Conservation (phyloP, 37 sponge, comb jelly and placozoan genomes). For the Petrosia ficiformis region DNA sequence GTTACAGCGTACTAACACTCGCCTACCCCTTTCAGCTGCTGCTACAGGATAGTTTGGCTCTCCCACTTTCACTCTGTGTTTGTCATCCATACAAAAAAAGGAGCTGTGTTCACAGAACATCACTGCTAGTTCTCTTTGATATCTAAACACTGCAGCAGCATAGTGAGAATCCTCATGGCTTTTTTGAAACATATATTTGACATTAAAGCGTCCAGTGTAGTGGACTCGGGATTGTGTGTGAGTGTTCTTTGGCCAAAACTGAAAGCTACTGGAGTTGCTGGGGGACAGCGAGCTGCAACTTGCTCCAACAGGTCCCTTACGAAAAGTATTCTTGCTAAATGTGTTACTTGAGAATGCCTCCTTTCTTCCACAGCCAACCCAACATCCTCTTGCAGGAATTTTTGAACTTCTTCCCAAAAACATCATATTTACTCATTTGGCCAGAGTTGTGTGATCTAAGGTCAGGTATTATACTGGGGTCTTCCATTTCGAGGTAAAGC, state of each 20-base stretch:
- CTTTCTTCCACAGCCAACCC: background rate
- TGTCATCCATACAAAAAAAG: conserved; percentile 42
- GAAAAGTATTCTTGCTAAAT: conserved; percentile 12
- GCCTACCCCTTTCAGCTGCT: conserved; percentile 51
- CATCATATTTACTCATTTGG: conserved; percentile 8
- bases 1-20: conserved; percentile 32
- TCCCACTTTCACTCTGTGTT: conserved; percentile 38
- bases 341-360: background rate
- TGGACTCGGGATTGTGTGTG: conserved; percentile 10
- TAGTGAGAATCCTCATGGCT: no score
- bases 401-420: conserved; percentile 19
- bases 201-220: conserved; percentile 43
- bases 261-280: no score
- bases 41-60: conserved; percentile 63
- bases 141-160: conserved; percentile 46
- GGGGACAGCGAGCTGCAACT: conserved; percentile 30
- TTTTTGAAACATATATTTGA: conserved; percentile 40
- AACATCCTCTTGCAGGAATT: conserved; percentile 30
- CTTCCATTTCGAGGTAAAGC: conserved; percentile 8
- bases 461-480: conserved; percentile 14
- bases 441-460: conserved; percentile 7
- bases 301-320: conserved; percentile 30
- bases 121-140: conserved; percentile 33
- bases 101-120: conserved; percentile 6
- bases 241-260: conserved; percentile 60